phyloP scores from a whole-genome alignment of 2,888 invertebrate genomes.

The Lithophane ornitopus region DNA sequence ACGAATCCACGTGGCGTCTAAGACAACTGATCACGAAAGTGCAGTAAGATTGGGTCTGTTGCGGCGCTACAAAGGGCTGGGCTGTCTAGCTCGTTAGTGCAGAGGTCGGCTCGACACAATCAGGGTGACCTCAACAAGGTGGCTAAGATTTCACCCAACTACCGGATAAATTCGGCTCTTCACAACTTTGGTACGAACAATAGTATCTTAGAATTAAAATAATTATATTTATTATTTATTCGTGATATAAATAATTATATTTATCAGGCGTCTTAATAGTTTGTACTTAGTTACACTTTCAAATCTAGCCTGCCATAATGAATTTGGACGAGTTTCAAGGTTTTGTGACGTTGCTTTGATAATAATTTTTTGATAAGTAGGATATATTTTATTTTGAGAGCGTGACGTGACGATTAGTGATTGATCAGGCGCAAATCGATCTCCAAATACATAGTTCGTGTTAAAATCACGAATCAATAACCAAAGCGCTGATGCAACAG shows the following conservation, averaged over 20 bases:
- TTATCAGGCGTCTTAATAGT: background rate
- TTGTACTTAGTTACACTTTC: slow-evolving; percentile 11
- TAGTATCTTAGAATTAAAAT: slow-evolving; percentile 8
- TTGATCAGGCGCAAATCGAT: slow-evolving; percentile 3
- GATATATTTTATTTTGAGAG: slow-evolving; percentile 4
- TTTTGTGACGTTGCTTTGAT: slow-evolving; percentile 14
- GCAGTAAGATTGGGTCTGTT: slow-evolving; percentile 66
- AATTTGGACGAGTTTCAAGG: slow-evolving; percentile 8
- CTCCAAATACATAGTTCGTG: background rate
- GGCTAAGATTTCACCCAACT: slow-evolving; percentile 69
- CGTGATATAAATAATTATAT: slow-evolving; percentile 17
- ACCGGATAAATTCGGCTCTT: slow-evolving; percentile 52
- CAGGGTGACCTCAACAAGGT: slow-evolving; percentile 55
- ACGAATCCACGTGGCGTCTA: slow-evolving; percentile 8
- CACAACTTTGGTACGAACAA: slow-evolving; percentile 7
- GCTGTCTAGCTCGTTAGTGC: slow-evolving; percentile 62
- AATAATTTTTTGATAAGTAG: slow-evolving; percentile 3
- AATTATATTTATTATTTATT: no score
- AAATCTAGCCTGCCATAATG: slow-evolving; percentile 4
- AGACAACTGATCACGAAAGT: slow-evolving; percentile 59
- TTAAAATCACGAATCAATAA: slow-evolving; percentile 12
- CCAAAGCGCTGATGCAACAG: background rate
- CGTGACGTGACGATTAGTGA: background rate
- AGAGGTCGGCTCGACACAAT: slow-evolving; percentile 67
- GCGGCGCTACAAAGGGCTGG: slow-evolving; percentile 65